These are phyloP conservation scores for Proisotoma minuta DNA, from an alignment of 2,888 invertebrate species.

Conservation along the genomic window DNA sequence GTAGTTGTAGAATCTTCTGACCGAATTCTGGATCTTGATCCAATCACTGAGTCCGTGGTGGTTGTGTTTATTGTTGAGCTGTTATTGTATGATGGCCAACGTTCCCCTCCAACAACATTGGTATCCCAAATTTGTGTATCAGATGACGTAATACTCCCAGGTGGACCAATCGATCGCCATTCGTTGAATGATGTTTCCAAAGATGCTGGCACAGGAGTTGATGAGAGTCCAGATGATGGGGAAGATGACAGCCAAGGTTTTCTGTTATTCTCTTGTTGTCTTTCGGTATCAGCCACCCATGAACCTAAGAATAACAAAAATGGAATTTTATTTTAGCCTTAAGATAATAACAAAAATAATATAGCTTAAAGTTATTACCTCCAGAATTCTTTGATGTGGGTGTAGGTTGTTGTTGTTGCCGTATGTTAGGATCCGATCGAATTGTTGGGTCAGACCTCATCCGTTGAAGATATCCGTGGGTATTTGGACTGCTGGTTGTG, in stretches of 20 bases:
- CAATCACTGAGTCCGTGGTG: slow-evolving; percentile 25
- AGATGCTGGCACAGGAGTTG: slow-evolving; percentile 7
- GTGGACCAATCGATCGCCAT: slow-evolving; percentile 15
- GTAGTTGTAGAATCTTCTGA: slow-evolving; percentile 18
- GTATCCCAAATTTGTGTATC: slow-evolving; percentile 41
- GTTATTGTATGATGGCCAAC: slow-evolving; percentile 34
- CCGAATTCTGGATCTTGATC: slow-evolving; percentile 6
- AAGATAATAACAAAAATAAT: too few relatives aligned
- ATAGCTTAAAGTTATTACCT: too few relatives aligned
- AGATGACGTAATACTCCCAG: background rate
- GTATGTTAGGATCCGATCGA: too few relatives aligned
- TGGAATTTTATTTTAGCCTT: too few relatives aligned
- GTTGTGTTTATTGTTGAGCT: background rate
- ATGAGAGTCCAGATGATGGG: slow-evolving; percentile 2
- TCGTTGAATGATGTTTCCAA: slow-evolving; percentile 6
- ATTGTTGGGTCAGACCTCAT: slow-evolving; percentile 39
- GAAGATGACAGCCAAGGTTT: slow-evolving; percentile 21
- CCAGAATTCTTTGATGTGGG: too few relatives aligned
- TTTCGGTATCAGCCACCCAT: too few relatives aligned
- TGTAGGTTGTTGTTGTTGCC: background rate
- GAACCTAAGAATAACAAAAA: too few relatives aligned
- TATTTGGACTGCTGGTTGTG: background rate
- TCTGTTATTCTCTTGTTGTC: too few relatives aligned
- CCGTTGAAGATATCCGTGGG: slow-evolving; percentile 37
- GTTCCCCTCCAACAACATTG: slow-evolving; percentile 1